Evolutionary conservation across 2,797 vertebrate genomes (phyloP).

Genomic region (Potorous gilbertii): DNA sequence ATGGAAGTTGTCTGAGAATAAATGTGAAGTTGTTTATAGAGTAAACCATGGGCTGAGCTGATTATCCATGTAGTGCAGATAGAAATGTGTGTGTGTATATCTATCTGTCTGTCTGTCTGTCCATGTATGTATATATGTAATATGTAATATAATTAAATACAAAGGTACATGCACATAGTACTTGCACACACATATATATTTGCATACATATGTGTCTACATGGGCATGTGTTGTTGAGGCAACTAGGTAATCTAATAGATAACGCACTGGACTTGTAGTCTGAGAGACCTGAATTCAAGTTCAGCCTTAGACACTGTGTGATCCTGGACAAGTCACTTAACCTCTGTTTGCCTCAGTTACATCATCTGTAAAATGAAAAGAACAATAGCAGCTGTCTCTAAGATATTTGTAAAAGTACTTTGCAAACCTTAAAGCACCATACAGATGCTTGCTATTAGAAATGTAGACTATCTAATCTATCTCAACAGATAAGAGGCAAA

Average conservation of each 20-base stretch:
- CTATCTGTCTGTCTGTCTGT: too few species aligned
- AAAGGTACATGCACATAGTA: background rate
- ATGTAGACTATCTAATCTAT: background rate
- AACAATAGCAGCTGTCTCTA: background rate
- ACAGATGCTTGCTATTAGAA: background rate
- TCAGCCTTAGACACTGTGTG: background rate
- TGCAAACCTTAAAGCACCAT: background rate
- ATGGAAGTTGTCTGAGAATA: background rate
- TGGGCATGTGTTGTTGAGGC: background rate
- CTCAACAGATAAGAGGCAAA: background rate
- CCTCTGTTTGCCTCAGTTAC: background rate
- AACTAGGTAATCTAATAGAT: background rate
- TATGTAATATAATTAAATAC: background rate
- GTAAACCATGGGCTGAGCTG: background rate
- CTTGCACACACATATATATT: background rate
- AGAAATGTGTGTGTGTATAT: background rate
- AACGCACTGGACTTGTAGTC: background rate
- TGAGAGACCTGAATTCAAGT: background rate
- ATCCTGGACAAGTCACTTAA: background rate
- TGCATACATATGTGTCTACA: background rate
- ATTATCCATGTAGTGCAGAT: background rate
- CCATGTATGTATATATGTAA: background rate
- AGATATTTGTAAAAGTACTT: background rate
- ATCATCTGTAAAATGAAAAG: background rate
- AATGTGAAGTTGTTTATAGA: background rate